phyloP scores from a whole-genome alignment of 2,888 invertebrate species.

The Xestia c-nigrum region DNA sequence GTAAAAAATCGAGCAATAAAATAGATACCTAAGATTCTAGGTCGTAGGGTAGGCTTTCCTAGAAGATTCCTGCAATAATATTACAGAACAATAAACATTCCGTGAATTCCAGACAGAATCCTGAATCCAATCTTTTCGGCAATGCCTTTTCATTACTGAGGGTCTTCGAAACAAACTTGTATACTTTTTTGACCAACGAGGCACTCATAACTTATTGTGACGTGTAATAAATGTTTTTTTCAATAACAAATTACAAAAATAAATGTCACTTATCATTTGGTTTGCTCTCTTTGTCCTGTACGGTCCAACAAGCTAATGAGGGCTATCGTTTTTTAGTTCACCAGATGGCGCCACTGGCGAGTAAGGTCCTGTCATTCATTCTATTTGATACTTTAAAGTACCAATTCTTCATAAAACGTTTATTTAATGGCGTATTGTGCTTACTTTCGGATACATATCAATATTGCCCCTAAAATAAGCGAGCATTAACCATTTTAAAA shows the following conservation, averaged over 20 bases:
- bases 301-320: too few relatives aligned
- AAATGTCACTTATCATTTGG: not conserved
- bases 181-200: not conserved
- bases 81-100: conserved; percentile 1
- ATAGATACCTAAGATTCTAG: not conserved
- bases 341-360: too few relatives aligned
- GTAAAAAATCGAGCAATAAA: not conserved
- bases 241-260: too few relatives aligned
- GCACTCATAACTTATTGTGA: not conserved
- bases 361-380: too few relatives aligned
- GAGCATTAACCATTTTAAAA: too few relatives aligned
- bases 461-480: too few relatives aligned
- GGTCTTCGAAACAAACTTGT: not conserved
- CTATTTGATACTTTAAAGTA: too few relatives aligned
- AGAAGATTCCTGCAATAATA: not conserved
- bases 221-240: not conserved
- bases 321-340: too few relatives aligned
- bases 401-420: too few relatives aligned
- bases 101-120: not conserved
- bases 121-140: not conserved
- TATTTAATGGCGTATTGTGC: too few relatives aligned
- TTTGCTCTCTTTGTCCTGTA: not conserved
- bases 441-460: too few relatives aligned
- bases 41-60: not conserved
- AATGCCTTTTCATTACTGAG: not conserved